Evolutionary conservation across 2,888 invertebrate species (phyloP).

Genomic region (Dicroscelio sp.): DNA sequence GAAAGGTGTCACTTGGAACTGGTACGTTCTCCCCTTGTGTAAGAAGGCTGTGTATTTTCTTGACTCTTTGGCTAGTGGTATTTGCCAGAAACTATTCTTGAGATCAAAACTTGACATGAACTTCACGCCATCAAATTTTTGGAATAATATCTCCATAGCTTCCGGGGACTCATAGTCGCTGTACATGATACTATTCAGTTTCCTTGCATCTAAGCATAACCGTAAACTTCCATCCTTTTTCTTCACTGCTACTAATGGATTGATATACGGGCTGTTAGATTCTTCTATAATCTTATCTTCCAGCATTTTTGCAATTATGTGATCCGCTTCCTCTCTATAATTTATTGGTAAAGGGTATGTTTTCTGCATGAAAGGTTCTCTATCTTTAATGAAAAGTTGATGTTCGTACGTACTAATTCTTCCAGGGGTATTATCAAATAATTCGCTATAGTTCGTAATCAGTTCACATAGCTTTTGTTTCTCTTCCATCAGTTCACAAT

Average conservation of each 20-base stretch:
- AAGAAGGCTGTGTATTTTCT: background rate
- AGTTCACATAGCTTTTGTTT: background rate
- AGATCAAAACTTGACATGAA: slow-evolving; percentile 6
- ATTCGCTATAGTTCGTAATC: background rate
- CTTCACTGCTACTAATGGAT: background rate
- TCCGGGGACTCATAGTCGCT: slow-evolving; percentile 12
- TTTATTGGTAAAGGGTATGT: background rate
- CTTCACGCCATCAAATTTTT: background rate
- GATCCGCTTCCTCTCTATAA: background rate
- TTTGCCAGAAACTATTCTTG: slow-evolving; percentile 20
- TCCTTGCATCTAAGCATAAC: background rate
- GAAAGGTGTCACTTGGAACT: background rate
- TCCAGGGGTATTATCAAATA: background rate
- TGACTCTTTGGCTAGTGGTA: background rate
- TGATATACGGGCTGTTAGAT: background rate
- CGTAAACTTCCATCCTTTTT: background rate
- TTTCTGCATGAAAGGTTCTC: background rate
- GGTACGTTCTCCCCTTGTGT: background rate
- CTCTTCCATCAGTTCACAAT: too few species aligned
- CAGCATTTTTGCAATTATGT: background rate
- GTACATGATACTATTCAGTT: background rate
- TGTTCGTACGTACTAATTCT: slow-evolving; percentile 11
- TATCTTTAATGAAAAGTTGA: background rate
- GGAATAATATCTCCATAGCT: background rate
- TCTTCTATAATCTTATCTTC: background rate